Evolutionary conservation across 1,140 invertebrate species (phyloP).

Genomic region (Gerris buenoi): DNA sequence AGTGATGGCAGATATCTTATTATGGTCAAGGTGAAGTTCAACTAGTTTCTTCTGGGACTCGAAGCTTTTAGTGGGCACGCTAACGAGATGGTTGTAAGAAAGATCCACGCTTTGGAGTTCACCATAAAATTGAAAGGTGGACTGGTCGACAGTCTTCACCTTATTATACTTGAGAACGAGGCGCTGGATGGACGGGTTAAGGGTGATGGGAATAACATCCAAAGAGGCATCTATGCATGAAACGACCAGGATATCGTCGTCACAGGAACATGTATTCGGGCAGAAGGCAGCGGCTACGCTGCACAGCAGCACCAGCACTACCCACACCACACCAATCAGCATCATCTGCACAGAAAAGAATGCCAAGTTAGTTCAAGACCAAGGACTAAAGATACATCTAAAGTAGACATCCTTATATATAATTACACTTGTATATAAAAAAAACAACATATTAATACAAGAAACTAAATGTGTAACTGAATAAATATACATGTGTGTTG

Average conservation of each 20-base stretch:
- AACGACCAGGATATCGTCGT: slow-evolving; percentile 76
- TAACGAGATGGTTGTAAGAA: slow-evolving; percentile 65
- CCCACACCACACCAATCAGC: slow-evolving; percentile 25
- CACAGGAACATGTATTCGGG: slow-evolving; percentile 63
- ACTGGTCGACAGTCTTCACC: slow-evolving; percentile 64
- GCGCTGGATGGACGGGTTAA: slow-evolving; percentile 75
- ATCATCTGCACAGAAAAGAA: slow-evolving; percentile 24
- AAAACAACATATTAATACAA: too few relatives aligned
- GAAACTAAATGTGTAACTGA: too few relatives aligned
- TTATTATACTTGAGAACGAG: slow-evolving; percentile 68
- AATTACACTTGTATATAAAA: too few relatives aligned
- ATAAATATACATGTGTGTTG: too few relatives aligned
- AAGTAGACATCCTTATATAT: too few relatives aligned
- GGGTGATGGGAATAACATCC: slow-evolving; percentile 75
- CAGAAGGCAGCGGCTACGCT: slow-evolving; percentile 38
- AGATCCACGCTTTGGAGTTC: slow-evolving; percentile 69
- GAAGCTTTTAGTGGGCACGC: slow-evolving; percentile 60
- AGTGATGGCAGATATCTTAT: slow-evolving; percentile 62
- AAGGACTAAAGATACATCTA: too few relatives aligned
- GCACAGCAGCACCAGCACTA: slow-evolving; percentile 22
- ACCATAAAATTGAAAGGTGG: slow-evolving; percentile 71
- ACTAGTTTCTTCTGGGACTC: slow-evolving; percentile 59
- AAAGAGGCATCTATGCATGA: slow-evolving; percentile 67
- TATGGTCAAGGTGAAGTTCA: slow-evolving; percentile 67
- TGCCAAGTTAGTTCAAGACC: too few relatives aligned